Evolutionary conservation across 1,140 invertebrate species (phyloP).

Genomic region (Dinoponera quadriceps): DNA sequence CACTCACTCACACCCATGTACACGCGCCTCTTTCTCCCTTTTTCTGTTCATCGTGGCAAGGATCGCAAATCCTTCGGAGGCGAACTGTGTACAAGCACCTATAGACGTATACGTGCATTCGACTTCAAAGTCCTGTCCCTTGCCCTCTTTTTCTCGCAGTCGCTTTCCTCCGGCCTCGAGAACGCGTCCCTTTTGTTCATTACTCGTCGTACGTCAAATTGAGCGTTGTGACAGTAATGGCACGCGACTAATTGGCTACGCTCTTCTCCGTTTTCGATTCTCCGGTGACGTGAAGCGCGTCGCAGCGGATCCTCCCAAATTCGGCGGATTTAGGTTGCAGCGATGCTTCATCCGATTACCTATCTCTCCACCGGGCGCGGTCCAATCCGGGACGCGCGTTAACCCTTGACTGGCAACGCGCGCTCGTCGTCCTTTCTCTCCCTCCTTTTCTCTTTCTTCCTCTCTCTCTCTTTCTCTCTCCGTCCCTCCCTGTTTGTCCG

Average conservation of each 20-base stretch:
- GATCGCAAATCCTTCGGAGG: conserved; percentile 44
- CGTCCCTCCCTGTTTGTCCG: background rate
- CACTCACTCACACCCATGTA: no score
- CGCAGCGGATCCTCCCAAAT: background rate
- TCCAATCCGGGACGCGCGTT: conserved; percentile 20
- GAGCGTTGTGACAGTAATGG: conserved; percentile 22
- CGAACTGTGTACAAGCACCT: conserved; percentile 40
- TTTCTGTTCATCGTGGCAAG: conserved; percentile 6
- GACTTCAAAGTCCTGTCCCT: conserved; percentile 14
- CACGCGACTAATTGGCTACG: conserved; percentile 43
- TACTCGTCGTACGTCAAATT: conserved; percentile 40
- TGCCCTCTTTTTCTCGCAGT: background rate
- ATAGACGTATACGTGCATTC: conserved; percentile 30
- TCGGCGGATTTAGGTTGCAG: background rate
- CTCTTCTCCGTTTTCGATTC: conserved; percentile 10
- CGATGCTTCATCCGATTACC: conserved; percentile 29
- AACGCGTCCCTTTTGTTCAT: conserved; percentile 33
- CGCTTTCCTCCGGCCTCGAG: background rate
- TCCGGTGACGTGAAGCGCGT: conserved; percentile 1
- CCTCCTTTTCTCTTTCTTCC: background rate
- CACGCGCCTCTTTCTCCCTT: background rate
- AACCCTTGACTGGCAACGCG: conserved; percentile 8
- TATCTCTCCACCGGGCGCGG: conserved; percentile 2
- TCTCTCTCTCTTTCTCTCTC: conserved; percentile 8
- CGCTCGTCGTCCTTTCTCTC: background rate